Evolutionary conservation across 1,140 invertebrate genomes (phyloP).

Genomic region (Leptopilina boulardi): DNA sequence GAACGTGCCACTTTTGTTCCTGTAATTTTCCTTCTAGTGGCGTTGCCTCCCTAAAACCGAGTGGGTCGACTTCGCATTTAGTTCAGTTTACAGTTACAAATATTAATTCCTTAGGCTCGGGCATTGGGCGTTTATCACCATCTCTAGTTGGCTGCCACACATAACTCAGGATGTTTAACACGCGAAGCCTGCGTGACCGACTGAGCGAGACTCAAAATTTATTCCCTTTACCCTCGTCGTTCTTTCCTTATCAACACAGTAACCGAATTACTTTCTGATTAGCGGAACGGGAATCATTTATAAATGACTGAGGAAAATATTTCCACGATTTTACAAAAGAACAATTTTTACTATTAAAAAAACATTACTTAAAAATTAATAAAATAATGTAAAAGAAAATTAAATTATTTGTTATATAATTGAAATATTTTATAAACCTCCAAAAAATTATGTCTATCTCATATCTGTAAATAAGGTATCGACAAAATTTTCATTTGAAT

Average conservation of each 20-base stretch:
- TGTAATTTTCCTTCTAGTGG: constrained; percentile 51
- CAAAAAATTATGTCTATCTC: too few relatives aligned
- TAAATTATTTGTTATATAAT: too few relatives aligned
- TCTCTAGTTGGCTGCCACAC: constrained; percentile 61
- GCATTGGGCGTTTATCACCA: constrained; percentile 68
- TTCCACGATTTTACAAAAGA: too few relatives aligned
- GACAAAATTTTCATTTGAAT: neutral
- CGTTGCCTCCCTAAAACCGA: neutral
- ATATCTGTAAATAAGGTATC: neutral
- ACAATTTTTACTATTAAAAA: too few relatives aligned
- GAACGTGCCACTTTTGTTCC: constrained; percentile 53
- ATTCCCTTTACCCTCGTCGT: constrained; percentile 49
- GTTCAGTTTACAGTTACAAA: constrained; percentile 60
- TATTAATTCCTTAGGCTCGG: constrained; percentile 61
- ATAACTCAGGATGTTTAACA: constrained; percentile 71
- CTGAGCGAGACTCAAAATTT: constrained; percentile 65
- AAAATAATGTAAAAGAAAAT: too few relatives aligned
- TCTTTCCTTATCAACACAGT: constrained; percentile 34
- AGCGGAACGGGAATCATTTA: neutral
- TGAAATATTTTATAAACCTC: too few relatives aligned
- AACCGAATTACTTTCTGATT: constrained; percentile 9
- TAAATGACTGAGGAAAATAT: too few relatives aligned
- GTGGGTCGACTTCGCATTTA: constrained; percentile 43
- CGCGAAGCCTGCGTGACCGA: constrained; percentile 68
- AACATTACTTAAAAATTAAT: too few relatives aligned